phyloP scores from a whole-genome alignment of 2,113 vertebrate species.

The Danionella cerebrum region DNA sequence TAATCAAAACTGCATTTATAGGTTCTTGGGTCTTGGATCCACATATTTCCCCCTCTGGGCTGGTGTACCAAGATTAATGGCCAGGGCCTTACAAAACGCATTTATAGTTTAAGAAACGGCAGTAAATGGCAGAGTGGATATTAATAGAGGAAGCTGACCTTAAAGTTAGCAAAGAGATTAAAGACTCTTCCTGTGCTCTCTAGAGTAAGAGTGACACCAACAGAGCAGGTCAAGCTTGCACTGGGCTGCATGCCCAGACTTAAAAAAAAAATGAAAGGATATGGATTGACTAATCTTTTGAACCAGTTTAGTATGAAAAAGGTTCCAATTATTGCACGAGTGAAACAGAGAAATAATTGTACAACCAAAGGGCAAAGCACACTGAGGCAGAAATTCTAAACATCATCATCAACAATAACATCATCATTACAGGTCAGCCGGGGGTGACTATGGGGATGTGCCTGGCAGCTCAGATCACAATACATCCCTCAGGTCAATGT shows the following conservation, averaged over 20 bases:
- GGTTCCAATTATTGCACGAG: neutral
- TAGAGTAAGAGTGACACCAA: neutral
- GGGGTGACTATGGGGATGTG: no score
- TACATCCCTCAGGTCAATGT: no score
- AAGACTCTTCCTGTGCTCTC: neutral
- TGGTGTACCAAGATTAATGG: conserved; percentile 24
- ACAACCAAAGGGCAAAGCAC: no score
- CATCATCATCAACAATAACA: no score
- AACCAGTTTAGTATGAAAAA: neutral
- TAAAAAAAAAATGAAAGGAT: neutral
- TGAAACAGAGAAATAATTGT: no score
- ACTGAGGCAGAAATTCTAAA: no score
- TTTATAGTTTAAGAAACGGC: neutral
- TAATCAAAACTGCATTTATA: conserved; percentile 23
- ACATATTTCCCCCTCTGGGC: neutral
- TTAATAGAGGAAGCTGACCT: conserved; percentile 16
- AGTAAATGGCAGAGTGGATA: conserved; percentile 11
- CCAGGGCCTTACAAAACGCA: neutral
- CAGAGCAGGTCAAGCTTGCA: neutral
- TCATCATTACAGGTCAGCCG: no score
- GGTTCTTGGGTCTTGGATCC: neutral
- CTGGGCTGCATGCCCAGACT: neutral
- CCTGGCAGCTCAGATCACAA: no score
- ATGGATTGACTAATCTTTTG: neutral
- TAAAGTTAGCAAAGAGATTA: conserved; percentile 12